A percentile compares a stretch with the other conserved stretches of the same genome.
Conservation (phyloP, 1,140 invertebrate species). For the Bombus ignitus region DNA sequence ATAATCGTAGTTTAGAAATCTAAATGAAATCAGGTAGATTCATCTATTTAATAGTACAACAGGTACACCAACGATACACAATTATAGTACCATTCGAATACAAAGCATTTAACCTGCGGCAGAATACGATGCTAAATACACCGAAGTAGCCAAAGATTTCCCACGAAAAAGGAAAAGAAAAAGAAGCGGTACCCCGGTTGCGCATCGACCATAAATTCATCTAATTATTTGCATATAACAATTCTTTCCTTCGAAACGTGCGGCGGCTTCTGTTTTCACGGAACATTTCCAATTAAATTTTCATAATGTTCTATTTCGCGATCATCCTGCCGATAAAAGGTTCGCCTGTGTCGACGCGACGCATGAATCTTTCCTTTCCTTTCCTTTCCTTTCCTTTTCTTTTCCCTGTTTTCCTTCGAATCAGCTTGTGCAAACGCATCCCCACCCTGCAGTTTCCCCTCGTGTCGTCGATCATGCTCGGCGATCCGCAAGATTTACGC, state of each 20-base stretch:
- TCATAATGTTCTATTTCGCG: conserved; percentile 13
- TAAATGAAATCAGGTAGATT: no score
- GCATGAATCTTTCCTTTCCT: neutral
- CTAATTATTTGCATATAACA: conserved; percentile 21
- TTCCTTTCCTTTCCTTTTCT: neutral
- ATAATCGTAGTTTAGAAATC: neutral
- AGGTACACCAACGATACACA: neutral
- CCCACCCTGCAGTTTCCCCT: conserved; percentile 6
- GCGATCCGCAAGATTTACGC: conserved; percentile 15
- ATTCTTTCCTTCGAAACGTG: neutral
- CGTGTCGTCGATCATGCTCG: conserved; percentile 14
- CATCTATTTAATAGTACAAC: neutral
- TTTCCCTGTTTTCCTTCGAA: neutral
- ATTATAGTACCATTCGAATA: neutral
- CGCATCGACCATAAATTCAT: neutral
- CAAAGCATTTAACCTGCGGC: neutral
- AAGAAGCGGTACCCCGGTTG: neutral
- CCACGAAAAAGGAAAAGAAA: no score
- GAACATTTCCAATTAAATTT: conserved; percentile 36
- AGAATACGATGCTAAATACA: neutral
- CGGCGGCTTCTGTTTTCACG: neutral
- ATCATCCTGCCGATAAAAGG: conserved; percentile 12
- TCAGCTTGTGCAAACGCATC: neutral
- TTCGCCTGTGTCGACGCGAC: neutral
- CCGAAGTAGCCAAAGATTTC: neutral